These are phyloP conservation scores for Apotomis capreana DNA, from an alignment of 2,888 invertebrate genomes.

Conservation along the genomic window DNA sequence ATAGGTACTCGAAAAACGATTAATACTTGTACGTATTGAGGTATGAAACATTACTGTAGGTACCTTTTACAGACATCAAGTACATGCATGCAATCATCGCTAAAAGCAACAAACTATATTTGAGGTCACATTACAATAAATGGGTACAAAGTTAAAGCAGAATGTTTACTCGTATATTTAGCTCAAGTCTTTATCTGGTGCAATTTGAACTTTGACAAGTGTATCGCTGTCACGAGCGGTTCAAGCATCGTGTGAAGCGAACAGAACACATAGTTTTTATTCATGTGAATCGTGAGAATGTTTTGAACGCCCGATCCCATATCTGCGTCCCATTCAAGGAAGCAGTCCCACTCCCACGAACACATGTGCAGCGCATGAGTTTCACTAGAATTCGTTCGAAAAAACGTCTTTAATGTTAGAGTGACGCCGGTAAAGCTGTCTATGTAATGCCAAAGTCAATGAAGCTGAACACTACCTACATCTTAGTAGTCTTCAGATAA, in stretches of 20 bases:
- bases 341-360: slow-evolving; percentile 66
- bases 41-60: background rate
- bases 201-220: slow-evolving; percentile 47
- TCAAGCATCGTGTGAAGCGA: slow-evolving; percentile 27
- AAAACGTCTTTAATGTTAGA: slow-evolving; percentile 28
- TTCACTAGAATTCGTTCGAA: slow-evolving; percentile 33
- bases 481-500: too few relatives aligned
- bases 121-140: slow-evolving; percentile 5
- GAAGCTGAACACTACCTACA: too few relatives aligned
- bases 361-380: slow-evolving; percentile 37
- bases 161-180: slow-evolving; percentile 21
- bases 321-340: slow-evolving; percentile 70
- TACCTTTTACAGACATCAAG: background rate
- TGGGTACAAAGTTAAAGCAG: slow-evolving; percentile 28
- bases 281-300: slow-evolving; percentile 73
- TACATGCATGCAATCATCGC: background rate
- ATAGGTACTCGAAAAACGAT: too few relatives aligned
- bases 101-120: background rate
- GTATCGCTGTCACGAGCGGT: slow-evolving; percentile 20
- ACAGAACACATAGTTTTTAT: slow-evolving; percentile 52
- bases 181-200: slow-evolving; percentile 39
- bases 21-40: too few relatives aligned
- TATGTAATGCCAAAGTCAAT: background rate
- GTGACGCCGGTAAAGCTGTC: slow-evolving; percentile 27
- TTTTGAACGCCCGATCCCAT: slow-evolving; percentile 62